phyloP scores from a whole-genome alignment of 2,113 vertebrate species.

The Poicephalus gulielmi region DNA sequence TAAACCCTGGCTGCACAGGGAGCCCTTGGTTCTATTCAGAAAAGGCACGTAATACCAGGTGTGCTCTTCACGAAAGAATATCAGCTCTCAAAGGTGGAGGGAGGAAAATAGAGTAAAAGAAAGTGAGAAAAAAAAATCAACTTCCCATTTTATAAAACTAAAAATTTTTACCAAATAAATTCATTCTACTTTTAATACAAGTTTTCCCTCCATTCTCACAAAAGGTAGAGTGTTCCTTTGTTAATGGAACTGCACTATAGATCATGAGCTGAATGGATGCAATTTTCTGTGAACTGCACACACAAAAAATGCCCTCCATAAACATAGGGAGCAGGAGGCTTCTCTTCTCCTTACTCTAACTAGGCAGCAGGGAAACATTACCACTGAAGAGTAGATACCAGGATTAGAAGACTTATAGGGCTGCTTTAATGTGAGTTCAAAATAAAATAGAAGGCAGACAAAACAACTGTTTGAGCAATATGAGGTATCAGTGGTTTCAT shows the following conservation, averaged over 20 bases:
- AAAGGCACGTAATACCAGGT: too few species aligned
- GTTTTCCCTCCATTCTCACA: conserved; percentile 21
- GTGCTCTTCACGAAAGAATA: too few species aligned
- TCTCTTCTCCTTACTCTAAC: conserved; percentile 54
- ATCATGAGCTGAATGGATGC: conserved; percentile 21
- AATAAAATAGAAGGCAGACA: conserved; percentile 40
- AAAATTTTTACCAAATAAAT: neutral
- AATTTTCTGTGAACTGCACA: conserved; percentile 42
- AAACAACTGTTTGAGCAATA: conserved; percentile 21
- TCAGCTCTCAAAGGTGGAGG: neutral
- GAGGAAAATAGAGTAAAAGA: neutral
- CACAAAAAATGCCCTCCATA: conserved; percentile 56
- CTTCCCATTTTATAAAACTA: neutral
- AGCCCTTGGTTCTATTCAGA: too few species aligned
- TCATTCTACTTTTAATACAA: neutral
- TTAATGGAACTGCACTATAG: conserved; percentile 31
- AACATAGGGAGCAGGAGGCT: neutral
- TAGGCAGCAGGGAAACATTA: conserved; percentile 52
- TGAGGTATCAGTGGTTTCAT: conserved; percentile 5
- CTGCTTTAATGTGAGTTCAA: conserved; percentile 15
- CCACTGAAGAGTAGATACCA: neutral
- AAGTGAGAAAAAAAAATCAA: neutral
- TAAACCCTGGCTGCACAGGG: too few species aligned
- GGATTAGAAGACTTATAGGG: neutral
- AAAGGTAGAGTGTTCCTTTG: conserved; percentile 14